Conservation (phyloP, 2,888 invertebrate genomes). For the Chloroclystis v-ata region DNA sequence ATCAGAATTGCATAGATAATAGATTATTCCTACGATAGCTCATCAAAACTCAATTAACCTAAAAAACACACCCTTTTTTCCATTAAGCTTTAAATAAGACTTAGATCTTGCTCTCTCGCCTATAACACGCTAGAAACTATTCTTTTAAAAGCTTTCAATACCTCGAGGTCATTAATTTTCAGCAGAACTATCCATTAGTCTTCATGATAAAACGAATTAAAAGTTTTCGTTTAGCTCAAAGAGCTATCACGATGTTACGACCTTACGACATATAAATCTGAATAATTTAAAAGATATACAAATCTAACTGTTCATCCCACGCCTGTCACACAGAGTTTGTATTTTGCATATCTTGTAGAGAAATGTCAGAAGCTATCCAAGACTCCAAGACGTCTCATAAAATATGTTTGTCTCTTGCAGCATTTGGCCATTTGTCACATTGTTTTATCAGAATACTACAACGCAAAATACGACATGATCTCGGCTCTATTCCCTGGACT, state of each 20-base stretch:
- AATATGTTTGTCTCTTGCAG: slow-evolving; percentile 16
- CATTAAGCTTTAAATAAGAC: neutral
- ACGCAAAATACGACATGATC: slow-evolving; percentile 37
- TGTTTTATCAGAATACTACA: slow-evolving; percentile 35
- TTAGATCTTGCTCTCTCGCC: neutral
- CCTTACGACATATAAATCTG: slow-evolving; percentile 14
- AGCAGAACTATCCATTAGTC: neutral
- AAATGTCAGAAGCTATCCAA: slow-evolving; percentile 15
- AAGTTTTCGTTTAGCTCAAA: neutral
- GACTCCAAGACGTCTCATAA: slow-evolving; percentile 15
- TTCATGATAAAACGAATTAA: slow-evolving; percentile 2
- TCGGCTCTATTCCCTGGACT: slow-evolving; percentile 34
- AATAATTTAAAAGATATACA: slow-evolving; percentile 14
- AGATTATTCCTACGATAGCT: no score
- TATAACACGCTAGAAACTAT: neutral
- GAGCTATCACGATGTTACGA: slow-evolving; percentile 12
- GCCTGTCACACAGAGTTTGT: slow-evolving; percentile 3
- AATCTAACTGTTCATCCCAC: neutral
- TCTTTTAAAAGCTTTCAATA: slow-evolving; percentile 1
- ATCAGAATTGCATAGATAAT: no score
- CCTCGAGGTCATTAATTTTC: neutral
- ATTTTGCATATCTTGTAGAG: slow-evolving; percentile 15
- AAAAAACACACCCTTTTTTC: no score
- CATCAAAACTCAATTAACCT: no score
- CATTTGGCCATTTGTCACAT: slow-evolving; percentile 34